Conservation (phyloP, 2,888 invertebrate genomes). For the Arctia plantaginis region DNA sequence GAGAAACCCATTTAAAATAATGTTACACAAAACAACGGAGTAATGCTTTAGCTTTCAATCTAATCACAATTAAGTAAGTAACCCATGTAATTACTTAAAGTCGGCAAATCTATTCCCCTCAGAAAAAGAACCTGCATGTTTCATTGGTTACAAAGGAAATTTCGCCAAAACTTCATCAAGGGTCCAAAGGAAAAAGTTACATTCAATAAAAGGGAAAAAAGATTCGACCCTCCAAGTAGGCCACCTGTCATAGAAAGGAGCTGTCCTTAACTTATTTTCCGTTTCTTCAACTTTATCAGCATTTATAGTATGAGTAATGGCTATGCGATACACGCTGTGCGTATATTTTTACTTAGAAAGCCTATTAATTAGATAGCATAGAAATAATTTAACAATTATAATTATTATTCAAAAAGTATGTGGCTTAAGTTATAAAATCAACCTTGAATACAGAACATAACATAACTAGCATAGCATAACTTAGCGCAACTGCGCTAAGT, state of each 20-base stretch:
- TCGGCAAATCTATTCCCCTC: slow-evolving; percentile 36
- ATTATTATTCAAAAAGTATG: too few relatives aligned
- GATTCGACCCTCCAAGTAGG: slow-evolving; percentile 40
- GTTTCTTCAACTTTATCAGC: slow-evolving; percentile 32
- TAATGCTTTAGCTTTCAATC: slow-evolving; percentile 47
- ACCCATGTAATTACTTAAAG: slow-evolving; percentile 55
- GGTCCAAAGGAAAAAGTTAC: slow-evolving; percentile 42
- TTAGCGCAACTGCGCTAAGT: too few relatives aligned
- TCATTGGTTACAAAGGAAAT: slow-evolving; percentile 50
- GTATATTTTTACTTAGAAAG: not conserved
- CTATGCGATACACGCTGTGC: slow-evolving; percentile 8
- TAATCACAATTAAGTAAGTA: slow-evolving; percentile 55
- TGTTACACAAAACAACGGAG: slow-evolving; percentile 37
- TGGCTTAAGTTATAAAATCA: too few relatives aligned
- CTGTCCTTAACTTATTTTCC: slow-evolving; percentile 41
- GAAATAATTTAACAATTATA: too few relatives aligned
- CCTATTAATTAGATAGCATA: not conserved
- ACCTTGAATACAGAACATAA: too few relatives aligned
- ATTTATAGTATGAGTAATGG: slow-evolving; percentile 17
- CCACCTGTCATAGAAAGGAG: slow-evolving; percentile 30
- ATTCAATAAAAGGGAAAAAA: slow-evolving; percentile 31
- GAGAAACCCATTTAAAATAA: slow-evolving; percentile 14
- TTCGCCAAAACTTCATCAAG: slow-evolving; percentile 50
- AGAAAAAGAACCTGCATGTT: slow-evolving; percentile 49
- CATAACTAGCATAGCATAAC: too few relatives aligned